Evolutionary conservation across 2,113 vertebrate genomes (phyloP), one percentile per base, ranked within the genome.

Genomic region (Sakesphorus luctuosus): DNA sequence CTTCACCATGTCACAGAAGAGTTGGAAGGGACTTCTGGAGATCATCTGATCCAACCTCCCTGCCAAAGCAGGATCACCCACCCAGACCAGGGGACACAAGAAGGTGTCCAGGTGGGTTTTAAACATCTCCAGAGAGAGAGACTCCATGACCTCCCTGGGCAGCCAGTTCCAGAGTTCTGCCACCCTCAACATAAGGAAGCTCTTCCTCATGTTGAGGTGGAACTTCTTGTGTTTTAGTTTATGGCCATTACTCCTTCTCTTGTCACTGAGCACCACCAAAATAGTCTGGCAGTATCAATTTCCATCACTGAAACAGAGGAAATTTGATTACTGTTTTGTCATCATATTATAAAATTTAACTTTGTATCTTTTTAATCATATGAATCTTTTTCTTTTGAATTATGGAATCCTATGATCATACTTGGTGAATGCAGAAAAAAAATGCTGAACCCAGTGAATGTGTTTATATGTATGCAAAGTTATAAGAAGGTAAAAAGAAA

Each of bases 131-230:
- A 38, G 47, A 49, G 40, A 63, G 17, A 25, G 21, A 62, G 63
- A 33, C 5, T 63, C 29, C 55, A 43, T 0, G 0, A 7, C 31
- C 47, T 69, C 13, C 29, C 49, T 13, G 24, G 8, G 25, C 47
- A 47, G n/a, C 53, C 50, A 33, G 26, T 44, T 44, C 36, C 18
- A 44, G 18, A 18, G 59, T 55, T 61, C n/a, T 61, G 71, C n/a
- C 29, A 31, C 11, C 9, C 40, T 12, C 47, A 62, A 5, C 0
- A 1, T 18, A 40, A 47, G n/a, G 10, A 67, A 3, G 1, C 25
- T 68, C n/a, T 69, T 69, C 47, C 17, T 47, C 25, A 23, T 10
- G 17, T 35, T 25, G 11, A 83, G 29, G 9, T 76, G 29, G 20
- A 75, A 83, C 16, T 35, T 25, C 18, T 47, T 63, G 35, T 56